These are phyloP conservation scores for Pseudococcus jackbeardsleyi DNA, from an alignment of 2,888 invertebrate species.

Conservation along the genomic window DNA sequence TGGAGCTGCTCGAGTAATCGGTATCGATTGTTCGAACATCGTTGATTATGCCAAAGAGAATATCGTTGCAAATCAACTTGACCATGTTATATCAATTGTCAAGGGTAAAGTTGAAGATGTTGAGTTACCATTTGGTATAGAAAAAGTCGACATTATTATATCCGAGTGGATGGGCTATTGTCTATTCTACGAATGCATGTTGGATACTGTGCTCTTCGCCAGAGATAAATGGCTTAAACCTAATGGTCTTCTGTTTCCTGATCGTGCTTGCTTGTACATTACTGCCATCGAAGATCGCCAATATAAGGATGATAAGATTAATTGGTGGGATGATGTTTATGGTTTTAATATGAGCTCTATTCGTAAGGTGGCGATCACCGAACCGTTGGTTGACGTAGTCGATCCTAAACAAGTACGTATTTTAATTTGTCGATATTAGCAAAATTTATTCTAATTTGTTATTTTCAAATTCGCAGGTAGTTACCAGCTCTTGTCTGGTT, in stretches of 20 bases:
- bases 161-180: constrained; percentile 88
- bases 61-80: constrained; percentile 86
- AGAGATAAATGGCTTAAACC: constrained; percentile 94
- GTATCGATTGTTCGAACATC: constrained; percentile 98
- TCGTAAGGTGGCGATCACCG: constrained; percentile 96
- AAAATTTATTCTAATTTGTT: constrained; percentile 6
- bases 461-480: constrained; percentile 76
- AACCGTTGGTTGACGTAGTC: constrained; percentile 98
- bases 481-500: constrained; percentile 92
- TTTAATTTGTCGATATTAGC: constrained; percentile 7
- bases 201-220: constrained; percentile 98
- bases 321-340: constrained; percentile 99
- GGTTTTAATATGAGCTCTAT: constrained; percentile 99
- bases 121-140: constrained; percentile 83
- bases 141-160: constrained; percentile 93
- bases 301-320: constrained; percentile 99
- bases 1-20: constrained; percentile 94
- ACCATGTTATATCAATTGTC: constrained; percentile 84
- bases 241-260: constrained; percentile 74
- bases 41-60: constrained; percentile 97
- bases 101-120: constrained; percentile 95
- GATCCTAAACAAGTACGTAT: constrained; percentile 89
- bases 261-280: constrained; percentile 91
- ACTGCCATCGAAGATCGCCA: constrained; percentile 96
- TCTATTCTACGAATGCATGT: constrained; percentile 99